Percentiles rank a stretch among this genome's conserved stretches.
phyloP scores from a whole-genome alignment of 2,888 invertebrate species.

The Polydrusus pterygomalis region DNA sequence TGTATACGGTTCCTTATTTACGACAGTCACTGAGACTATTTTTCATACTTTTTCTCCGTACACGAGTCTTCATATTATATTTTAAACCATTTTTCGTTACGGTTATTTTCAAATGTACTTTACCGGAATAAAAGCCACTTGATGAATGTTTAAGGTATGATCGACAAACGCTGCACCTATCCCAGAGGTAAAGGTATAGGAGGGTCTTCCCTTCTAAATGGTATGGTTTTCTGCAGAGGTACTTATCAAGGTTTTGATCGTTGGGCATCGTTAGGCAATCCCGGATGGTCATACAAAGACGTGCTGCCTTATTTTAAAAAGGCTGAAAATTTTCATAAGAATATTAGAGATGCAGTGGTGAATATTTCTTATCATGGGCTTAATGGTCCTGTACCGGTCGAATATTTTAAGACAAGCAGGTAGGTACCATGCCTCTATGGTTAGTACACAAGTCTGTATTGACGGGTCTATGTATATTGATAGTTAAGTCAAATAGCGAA shows the following conservation, averaged over 20 bases:
- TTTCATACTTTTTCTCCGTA: no score
- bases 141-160: conserved; percentile 53
- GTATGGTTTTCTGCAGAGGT: conserved; percentile 73
- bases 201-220: conserved; percentile 73
- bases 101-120: no score
- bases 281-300: conserved; percentile 75
- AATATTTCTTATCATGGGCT: conserved; percentile 28
- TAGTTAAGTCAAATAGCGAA: no score
- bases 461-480: no score
- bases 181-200: conserved; percentile 74
- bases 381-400: conserved; percentile 54
- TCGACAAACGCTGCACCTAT: conserved; percentile 62
- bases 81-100: no score
- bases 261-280: conserved; percentile 69
- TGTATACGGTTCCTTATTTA: no score
- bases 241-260: conserved; percentile 71
- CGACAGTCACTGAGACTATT: no score
- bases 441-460: no score
- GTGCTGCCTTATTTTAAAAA: conserved; percentile 73
- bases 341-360: conserved; percentile 24
- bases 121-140: not conserved
- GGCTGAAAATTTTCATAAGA: conserved; percentile 36
- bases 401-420: conserved; percentile 53
- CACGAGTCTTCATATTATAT: no score
- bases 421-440: not conserved